Evolutionary conservation across 2,797 vertebrate species (phyloP).

Genomic region (Smutsia gigantea): DNA sequence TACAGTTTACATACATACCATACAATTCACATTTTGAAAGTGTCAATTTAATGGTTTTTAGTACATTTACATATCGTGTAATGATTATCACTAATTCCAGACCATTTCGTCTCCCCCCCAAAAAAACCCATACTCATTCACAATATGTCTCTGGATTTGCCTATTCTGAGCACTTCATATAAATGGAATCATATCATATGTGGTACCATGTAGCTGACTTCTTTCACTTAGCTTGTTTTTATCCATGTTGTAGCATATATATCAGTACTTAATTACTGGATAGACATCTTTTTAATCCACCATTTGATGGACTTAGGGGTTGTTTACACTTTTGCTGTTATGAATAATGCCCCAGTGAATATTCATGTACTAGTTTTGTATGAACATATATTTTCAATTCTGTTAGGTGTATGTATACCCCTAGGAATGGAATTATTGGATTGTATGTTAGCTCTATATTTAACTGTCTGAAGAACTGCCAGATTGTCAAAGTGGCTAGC

Average conservation of each 20-base stretch:
- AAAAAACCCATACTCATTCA: background rate
- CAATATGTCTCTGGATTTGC: background rate
- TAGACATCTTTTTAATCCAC: background rate
- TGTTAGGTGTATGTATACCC: background rate
- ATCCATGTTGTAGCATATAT: background rate
- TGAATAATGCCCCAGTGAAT: background rate
- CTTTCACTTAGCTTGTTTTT: constrained; percentile 19
- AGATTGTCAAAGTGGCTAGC: background rate
- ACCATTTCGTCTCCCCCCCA: background rate
- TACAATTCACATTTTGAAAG: background rate
- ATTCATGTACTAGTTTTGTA: constrained; percentile 3
- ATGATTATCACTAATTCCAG: background rate
- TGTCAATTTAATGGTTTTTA: background rate
- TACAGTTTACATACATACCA: background rate
- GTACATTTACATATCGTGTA: background rate
- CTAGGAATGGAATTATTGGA: background rate
- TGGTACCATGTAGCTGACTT: background rate
- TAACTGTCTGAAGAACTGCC: background rate
- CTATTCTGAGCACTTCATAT: constrained; percentile 18
- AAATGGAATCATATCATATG: background rate
- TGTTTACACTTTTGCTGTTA: background rate
- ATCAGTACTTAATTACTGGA: background rate
- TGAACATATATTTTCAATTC: constrained; percentile 1
- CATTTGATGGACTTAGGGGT: background rate
- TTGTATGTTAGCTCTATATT: background rate